Base-by-base conservation (phyloP, 2,797 vertebrate genomes). In the Typhlichthys eigenmanni region DNA sequence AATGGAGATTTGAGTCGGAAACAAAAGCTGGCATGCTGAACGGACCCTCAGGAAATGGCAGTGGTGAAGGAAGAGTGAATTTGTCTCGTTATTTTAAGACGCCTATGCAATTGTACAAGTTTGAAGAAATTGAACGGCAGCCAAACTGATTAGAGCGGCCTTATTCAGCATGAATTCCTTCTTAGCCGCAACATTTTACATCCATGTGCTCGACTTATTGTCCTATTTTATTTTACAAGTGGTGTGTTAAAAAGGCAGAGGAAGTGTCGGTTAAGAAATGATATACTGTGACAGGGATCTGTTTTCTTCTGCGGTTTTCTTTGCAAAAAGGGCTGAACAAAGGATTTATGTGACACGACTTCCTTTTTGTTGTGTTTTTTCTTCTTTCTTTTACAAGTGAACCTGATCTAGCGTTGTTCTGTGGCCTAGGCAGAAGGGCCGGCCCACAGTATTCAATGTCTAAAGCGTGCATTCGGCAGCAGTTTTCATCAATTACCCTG, bases 261-360 rank as follows among this genome's bases (percentile, higher is more conserved):
- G 69, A 88, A 75, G 72, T 55, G 86, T 80, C 58, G 79, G 81
- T 81, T 83, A 78, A 82, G 79, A 89, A 89, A 88, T 75, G 72
- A 90, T 88, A 86, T 83, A 71, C 84, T 83, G 64, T 1, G 56
- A 64, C 64, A 78, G 66, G 79, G 87, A 89, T 91, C 85, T 78
- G 77, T 86, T 90, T 91, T 83, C 83, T 85, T 85, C 78, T 74
- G 82, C 69, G 78, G 74, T 73, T 88, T 86, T 79, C 84, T 91
- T 71, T 56, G 65, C 68, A 65, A 75, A 76, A 79, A 86, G 71
- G 75, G 76, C 69, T 68, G 72, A 90, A 92, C 89, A 92, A 92
- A 88, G 83, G 83, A 87, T 90, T 89, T 89, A 87, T 89, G 77
- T 85, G 83, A 82, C 87, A 85, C 85, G 85, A 89, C 87, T 91